A percentile compares a stretch with the other conserved stretches of the same genome.
These are phyloP conservation scores for Zygothrica quintamaculata DNA, from an alignment of 2,888 invertebrate genomes.

Conservation along the genomic window DNA sequence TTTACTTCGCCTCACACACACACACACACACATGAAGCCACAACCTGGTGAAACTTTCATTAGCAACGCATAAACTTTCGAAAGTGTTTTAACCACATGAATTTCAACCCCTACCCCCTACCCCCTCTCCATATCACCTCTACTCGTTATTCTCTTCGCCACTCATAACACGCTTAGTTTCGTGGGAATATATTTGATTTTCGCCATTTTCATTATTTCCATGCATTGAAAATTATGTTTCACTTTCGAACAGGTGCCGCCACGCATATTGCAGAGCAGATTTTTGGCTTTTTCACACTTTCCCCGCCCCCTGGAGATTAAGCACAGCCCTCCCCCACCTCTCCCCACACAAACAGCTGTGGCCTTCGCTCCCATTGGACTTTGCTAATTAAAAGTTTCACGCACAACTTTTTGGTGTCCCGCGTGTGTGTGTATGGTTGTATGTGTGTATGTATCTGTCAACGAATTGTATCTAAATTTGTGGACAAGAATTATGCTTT, in stretches of 20 bases:
- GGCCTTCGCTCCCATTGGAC: conserved; percentile 32
- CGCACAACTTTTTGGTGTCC: conserved; percentile 51
- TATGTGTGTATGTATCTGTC: too few relatives aligned
- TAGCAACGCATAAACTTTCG: conserved; percentile 29
- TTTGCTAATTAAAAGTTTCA: conserved; percentile 76
- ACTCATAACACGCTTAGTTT: too few relatives aligned
- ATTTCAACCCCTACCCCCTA: neutral
- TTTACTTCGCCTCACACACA: too few relatives aligned
- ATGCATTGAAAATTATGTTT: conserved; percentile 43
- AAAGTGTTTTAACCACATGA: conserved; percentile 12
- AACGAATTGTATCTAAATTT: conserved; percentile 41
- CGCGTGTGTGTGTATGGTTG: too few relatives aligned
- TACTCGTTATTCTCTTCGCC: neutral
- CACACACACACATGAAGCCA: conserved; percentile 41
- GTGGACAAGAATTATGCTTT: conserved; percentile 22
- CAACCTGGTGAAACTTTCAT: conserved; percentile 37
- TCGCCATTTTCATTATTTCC: conserved; percentile 58
- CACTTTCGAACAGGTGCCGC: conserved; percentile 30
- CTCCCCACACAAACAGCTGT: too few relatives aligned
- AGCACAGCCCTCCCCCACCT: neutral
- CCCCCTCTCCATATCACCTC: too few relatives aligned
- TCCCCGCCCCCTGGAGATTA: too few relatives aligned
- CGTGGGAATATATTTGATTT: too few relatives aligned
- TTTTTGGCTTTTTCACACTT: conserved; percentile 20
- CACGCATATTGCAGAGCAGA: conserved; percentile 3